Conservation (phyloP, 2,888 invertebrate species). For the Sminthurides aquaticus region DNA sequence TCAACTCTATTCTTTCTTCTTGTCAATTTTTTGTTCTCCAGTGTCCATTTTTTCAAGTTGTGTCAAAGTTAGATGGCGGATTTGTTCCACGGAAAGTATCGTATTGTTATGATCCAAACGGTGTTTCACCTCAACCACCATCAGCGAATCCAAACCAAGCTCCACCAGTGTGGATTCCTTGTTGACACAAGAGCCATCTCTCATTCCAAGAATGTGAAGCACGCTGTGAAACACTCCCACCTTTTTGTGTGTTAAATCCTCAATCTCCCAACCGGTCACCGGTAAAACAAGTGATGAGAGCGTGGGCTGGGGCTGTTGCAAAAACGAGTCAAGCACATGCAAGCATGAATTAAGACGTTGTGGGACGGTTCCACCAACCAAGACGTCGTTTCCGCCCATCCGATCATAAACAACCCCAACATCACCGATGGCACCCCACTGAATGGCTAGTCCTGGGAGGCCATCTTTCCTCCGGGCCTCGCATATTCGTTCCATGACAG, state of each 20-base stretch:
- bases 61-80: slow-evolving; percentile 69
- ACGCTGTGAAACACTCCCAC: slow-evolving; percentile 58
- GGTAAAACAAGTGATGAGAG: slow-evolving; percentile 81
- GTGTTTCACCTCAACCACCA: slow-evolving; percentile 94
- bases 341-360: slow-evolving; percentile 79
- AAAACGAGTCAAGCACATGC: slow-evolving; percentile 57
- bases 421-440: too few relatives aligned
- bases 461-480: slow-evolving; percentile 49
- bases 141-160: slow-evolving; percentile 93
- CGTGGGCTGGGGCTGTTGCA: slow-evolving; percentile 59
- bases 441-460: slow-evolving; percentile 52
- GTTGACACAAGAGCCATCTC: slow-evolving; percentile 71
- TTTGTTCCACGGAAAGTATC: slow-evolving; percentile 75
- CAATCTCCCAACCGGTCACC: slow-evolving; percentile 62
- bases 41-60: slow-evolving; percentile 52
- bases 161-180: slow-evolving; percentile 64
- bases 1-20: too few relatives aligned
- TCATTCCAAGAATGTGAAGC: slow-evolving; percentile 61
- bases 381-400: slow-evolving; percentile 52
- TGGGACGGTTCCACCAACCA: slow-evolving; percentile 68
- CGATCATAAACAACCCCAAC: slow-evolving; percentile 53
- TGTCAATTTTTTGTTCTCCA: too few relatives aligned
- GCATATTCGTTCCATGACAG: slow-evolving; percentile 54
- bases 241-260: slow-evolving; percentile 27
- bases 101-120: slow-evolving; percentile 81